Base-by-base conservation (phyloP, 2,888 invertebrate genomes). In the Chironomus tentans region DNA sequence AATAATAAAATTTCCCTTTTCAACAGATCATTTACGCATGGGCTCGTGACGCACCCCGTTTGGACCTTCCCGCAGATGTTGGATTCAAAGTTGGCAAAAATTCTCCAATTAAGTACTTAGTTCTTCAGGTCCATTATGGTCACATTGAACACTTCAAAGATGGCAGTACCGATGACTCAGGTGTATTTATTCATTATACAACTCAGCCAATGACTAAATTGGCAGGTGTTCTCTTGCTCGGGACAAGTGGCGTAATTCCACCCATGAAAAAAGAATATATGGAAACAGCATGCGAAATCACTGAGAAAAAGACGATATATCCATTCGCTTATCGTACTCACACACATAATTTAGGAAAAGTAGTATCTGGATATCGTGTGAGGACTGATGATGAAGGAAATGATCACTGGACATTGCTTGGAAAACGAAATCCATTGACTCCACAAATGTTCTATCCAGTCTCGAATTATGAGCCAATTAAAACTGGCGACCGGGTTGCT, bases 251-350 rank as follows among this genome's bases (percentile, higher is more conserved):
- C 0, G 80, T 82, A 13, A 93, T 98, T 78, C 88, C 89, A 0
- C 87, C 93, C 0, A 86, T 87, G 78, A 83, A 85, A 6, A 85
- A 88, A 0, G 94, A 93, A 78, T 89, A 94, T 80, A 94, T 99
- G 93, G 98, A 99, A 84, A 89, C 94, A 0, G 92, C 94, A 0
- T 99, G 98, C 84, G 85, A 86, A 76, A 88, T 96, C 69, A 85
- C 84, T 2, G 94, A 95, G 81, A 87, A 92, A 76, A 94, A 95
- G 82, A 88, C 88, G 4, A 89, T 99, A 70, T 90, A 97, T 86
- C 99, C 98, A 0, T 95, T 99, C 84, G 97, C 97, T 0, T 98
- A 93, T 85, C 88, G 98, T 78, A 93, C 93, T 0, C 98, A 99
- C 82, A 97, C 98, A 0, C 98, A 99, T 81, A 87, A 89, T 24